phyloP scores from a whole-genome alignment of 2,888 invertebrate genomes.

The Apamea sordens region DNA sequence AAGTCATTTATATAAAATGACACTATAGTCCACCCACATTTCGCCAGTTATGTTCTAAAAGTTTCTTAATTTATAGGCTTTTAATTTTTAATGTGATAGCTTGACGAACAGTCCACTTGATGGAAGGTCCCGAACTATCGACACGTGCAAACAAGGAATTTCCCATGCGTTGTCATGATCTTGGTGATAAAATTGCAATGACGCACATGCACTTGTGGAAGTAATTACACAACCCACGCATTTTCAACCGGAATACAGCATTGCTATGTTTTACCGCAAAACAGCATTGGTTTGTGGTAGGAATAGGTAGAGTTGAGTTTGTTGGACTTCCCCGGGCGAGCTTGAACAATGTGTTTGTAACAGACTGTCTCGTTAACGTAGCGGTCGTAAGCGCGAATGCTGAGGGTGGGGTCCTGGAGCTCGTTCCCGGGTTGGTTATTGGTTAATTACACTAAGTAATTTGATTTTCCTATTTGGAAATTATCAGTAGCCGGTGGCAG shows the following conservation, averaged over 20 bases:
- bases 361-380: not conserved
- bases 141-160: not conserved
- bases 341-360: not conserved
- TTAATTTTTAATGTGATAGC: not conserved
- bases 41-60: not conserved
- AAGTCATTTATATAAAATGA: no score
- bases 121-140: not conserved
- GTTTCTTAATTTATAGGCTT: not conserved
- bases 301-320: not conserved
- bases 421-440: not conserved
- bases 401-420: not conserved
- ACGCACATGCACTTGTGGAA: not conserved
- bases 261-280: not conserved
- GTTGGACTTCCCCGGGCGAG: not conserved
- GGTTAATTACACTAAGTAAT: no score
- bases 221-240: not conserved
- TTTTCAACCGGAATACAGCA: not conserved
- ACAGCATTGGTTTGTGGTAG: not conserved
- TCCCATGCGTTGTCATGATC: not conserved
- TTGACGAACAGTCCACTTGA: not conserved
- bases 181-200: slow-evolving; percentile 1
- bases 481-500: no score
- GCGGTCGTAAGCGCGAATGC: not conserved
- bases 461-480: no score
- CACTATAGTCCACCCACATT: no score